Percentiles rank a stretch among this genome's conserved stretches.
phyloP scores from a whole-genome alignment of 2,888 invertebrate species.

The Metellina segmentata region DNA sequence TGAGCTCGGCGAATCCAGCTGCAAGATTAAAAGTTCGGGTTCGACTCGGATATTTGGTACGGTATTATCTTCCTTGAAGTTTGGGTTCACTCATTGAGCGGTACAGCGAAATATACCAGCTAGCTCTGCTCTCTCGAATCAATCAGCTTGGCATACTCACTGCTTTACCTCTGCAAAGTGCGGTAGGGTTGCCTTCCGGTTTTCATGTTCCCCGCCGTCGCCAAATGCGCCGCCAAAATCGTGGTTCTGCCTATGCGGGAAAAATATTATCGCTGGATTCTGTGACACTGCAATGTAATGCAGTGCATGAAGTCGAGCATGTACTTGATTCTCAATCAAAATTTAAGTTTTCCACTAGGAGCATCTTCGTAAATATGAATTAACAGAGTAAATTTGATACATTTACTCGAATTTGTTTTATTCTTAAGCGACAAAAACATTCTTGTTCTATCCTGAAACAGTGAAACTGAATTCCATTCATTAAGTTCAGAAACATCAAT shows the following conservation, averaged over 20 bases:
- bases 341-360: too few species aligned
- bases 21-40: not conserved
- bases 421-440: too few species aligned
- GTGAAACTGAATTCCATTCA: too few species aligned
- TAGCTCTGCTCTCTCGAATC: conserved; percentile 56
- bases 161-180: conserved; percentile 73
- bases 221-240: conserved; percentile 27
- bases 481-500: too few species aligned
- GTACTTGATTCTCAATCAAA: too few species aligned
- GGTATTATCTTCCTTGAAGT: conserved; percentile 30
- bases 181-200: conserved; percentile 54
- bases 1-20: not conserved
- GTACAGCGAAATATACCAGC: conserved; percentile 47
- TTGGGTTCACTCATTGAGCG: conserved; percentile 32
- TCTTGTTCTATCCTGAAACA: too few species aligned
- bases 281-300: too few species aligned
- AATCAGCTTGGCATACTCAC: conserved; percentile 70
- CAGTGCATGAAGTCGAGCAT: too few species aligned
- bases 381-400: too few species aligned
- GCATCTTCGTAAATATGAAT: too few species aligned
- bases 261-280: too few species aligned
- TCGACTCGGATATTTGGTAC: conserved; percentile 14
- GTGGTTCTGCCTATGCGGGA: not conserved
- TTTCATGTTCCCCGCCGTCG: conserved; percentile 19
- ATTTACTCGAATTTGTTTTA: too few species aligned